Conservation (phyloP, 2,113 vertebrate species). For the Uria lomvia region DNA sequence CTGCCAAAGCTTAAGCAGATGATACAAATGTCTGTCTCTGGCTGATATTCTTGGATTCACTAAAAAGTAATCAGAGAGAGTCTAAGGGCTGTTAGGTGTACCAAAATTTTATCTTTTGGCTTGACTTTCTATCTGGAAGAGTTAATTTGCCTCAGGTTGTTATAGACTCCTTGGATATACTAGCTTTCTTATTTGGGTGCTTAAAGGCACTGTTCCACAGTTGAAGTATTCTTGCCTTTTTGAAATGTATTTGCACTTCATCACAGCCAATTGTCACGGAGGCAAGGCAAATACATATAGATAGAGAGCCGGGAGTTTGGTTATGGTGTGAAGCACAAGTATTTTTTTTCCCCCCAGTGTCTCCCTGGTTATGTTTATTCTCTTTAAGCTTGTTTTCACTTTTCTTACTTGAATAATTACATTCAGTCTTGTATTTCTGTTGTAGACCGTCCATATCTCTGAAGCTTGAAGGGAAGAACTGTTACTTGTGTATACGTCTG, state of each 20-base stretch:
- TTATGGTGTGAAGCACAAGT: neutral
- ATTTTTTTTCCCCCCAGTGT: neutral
- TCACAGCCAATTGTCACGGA: neutral
- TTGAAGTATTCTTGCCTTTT: neutral
- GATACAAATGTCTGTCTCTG: neutral
- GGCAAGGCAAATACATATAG: neutral
- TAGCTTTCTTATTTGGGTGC: neutral
- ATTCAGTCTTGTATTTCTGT: neutral
- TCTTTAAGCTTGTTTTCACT: neutral
- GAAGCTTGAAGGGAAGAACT: neutral
- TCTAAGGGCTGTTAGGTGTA: neutral
- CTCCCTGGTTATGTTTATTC: neutral
- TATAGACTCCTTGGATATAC: neutral
- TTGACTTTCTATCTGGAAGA: neutral
- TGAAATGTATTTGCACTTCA: neutral
- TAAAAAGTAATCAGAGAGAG: neutral
- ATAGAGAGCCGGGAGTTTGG: neutral
- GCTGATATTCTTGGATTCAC: neutral
- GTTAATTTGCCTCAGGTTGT: neutral
- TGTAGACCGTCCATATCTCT: neutral
- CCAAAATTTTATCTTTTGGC: neutral
- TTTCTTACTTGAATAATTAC: neutral
- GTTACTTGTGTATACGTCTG: neutral
- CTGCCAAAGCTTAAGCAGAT: neutral
- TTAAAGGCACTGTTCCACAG: neutral